Evolutionary conservation across 2,888 invertebrate genomes (phyloP).

Genomic region (Sympetrum striolatum): DNA sequence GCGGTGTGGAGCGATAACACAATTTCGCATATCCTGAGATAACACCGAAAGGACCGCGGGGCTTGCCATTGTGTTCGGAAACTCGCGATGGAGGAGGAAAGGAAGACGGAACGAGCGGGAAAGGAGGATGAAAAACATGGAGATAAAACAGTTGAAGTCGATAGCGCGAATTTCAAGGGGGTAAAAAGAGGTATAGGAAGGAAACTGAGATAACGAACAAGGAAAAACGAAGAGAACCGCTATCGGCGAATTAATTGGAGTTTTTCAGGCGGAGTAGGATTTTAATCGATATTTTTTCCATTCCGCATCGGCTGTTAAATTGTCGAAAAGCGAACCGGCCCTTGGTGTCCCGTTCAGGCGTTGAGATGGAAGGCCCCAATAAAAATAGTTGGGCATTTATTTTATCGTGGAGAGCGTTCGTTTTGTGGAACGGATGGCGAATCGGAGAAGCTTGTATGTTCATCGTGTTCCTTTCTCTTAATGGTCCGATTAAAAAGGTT

Average conservation of each 20-base stretch:
- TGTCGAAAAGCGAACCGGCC: neutral
- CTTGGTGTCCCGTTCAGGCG: neutral
- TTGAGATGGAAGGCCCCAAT: neutral
- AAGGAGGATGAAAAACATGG: neutral
- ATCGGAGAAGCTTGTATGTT: no score
- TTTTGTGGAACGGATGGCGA: neutral
- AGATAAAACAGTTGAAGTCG: neutral
- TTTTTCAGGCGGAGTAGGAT: neutral
- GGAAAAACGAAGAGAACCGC: neutral
- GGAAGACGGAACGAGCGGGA: neutral
- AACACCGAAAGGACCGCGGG: neutral
- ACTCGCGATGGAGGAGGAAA: neutral
- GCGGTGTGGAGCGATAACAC: constrained; percentile 31
- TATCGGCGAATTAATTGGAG: constrained; percentile 1
- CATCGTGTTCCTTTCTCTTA: no score
- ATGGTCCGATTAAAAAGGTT: no score
- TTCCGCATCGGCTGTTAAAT: neutral
- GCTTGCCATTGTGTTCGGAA: neutral
- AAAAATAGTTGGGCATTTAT: neutral
- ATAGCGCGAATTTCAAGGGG: neutral
- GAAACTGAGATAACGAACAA: neutral
- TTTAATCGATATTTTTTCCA: neutral
- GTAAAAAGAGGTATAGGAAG: neutral
- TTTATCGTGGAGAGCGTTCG: neutral
- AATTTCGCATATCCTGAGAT: neutral